Evolutionary conservation across 2,888 invertebrate species (phyloP).

Genomic region (Nemoura dubitans): DNA sequence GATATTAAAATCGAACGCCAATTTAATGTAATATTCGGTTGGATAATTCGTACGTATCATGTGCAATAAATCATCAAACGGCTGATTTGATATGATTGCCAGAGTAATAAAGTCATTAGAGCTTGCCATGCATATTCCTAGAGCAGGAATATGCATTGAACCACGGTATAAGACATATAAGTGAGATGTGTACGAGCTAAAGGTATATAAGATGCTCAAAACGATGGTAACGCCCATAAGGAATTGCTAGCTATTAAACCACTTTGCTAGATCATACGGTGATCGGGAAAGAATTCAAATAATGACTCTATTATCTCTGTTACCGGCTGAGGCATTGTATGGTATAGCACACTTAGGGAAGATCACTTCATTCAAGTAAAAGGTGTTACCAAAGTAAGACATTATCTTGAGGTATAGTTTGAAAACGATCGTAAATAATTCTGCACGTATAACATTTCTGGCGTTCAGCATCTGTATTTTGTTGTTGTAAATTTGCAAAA

Average conservation of each 20-base stretch:
- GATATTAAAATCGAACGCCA: background rate
- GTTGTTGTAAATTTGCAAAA: no score
- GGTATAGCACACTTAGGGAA: background rate
- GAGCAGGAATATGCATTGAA: no score
- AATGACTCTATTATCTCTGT: conserved; percentile 29
- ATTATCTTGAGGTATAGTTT: background rate
- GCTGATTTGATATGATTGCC: background rate
- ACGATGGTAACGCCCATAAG: background rate
- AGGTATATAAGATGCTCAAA: background rate
- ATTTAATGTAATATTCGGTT: background rate
- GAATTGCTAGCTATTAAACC: background rate
- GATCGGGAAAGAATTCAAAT: conserved; percentile 26
- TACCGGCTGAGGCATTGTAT: background rate
- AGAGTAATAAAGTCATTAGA: background rate
- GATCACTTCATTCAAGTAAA: background rate
- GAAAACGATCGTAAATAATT: no score
- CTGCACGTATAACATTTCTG: no score
- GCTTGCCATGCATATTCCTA: background rate
- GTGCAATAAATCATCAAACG: background rate
- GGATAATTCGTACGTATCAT: background rate
- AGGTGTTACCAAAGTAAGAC: background rate
- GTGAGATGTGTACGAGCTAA: background rate
- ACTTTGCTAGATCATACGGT: background rate
- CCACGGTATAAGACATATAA: background rate
- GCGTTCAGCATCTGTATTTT: no score